A percentile compares a stretch with the other conserved stretches of the same genome.
Conservation (phyloP, 2,113 vertebrate genomes). For the Platanista minor region DNA sequence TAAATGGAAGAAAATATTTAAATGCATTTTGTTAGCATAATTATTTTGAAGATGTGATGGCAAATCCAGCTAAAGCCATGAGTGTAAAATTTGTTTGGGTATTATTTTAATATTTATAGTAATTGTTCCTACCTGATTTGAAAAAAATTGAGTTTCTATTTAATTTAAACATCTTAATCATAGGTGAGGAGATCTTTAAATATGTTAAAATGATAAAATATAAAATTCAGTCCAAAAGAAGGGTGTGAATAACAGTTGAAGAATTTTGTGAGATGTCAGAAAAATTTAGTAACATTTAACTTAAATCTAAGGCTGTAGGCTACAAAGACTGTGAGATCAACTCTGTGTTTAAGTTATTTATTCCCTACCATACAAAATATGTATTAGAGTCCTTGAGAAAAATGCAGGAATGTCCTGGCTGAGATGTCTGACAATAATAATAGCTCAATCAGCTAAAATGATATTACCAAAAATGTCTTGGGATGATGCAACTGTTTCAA, state of each 20-base stretch:
- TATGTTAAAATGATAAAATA: conserved; percentile 16
- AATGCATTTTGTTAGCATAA: conserved; percentile 41
- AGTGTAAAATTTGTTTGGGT: conserved; percentile 1
- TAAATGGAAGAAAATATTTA: conserved; percentile 22
- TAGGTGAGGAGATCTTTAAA: neutral
- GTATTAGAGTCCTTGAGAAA: neutral
- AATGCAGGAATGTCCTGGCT: neutral
- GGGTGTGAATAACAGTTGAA: neutral
- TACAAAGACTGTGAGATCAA: neutral
- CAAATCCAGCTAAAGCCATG: neutral
- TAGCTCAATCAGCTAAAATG: conserved; percentile 14
- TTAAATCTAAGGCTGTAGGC: neutral
- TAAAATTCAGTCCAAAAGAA: neutral
- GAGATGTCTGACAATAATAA: conserved; percentile 33
- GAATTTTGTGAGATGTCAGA: neutral
- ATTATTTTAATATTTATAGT: conserved; percentile 1
- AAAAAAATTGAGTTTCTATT: neutral
- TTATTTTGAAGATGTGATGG: conserved; percentile 13
- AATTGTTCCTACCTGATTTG: neutral
- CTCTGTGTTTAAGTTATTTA: neutral
- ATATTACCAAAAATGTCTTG: neutral
- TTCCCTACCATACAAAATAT: neutral
- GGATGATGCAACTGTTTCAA: neutral
- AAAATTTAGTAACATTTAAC: neutral
- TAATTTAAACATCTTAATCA: neutral